phyloP scores from a whole-genome alignment of 2,113 vertebrate species.

The Ellobius talpinus region DNA sequence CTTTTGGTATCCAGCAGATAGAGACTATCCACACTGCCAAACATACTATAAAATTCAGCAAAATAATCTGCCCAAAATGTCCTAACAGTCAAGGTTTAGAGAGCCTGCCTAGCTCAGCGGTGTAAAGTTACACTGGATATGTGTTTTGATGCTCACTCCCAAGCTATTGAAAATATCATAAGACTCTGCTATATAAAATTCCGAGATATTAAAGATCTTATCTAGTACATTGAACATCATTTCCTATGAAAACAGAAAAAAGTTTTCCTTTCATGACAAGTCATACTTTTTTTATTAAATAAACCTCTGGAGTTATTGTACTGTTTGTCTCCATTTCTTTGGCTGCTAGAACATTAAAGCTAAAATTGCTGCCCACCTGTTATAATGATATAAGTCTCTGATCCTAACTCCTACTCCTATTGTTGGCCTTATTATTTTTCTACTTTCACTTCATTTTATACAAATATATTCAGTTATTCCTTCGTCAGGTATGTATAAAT shows the following conservation, averaged over 20 bases:
- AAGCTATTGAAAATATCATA: background rate
- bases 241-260: background rate
- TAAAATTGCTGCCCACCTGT: background rate
- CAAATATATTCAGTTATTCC: background rate
- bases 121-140: background rate
- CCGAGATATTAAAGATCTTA: conserved; percentile 8
- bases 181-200: background rate
- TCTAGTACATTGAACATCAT: background rate
- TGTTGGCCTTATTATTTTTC: background rate
- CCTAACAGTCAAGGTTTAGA: background rate
- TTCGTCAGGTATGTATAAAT: background rate
- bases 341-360: background rate
- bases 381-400: background rate
- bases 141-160: background rate
- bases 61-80: background rate
- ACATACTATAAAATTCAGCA: background rate
- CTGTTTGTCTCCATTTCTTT: background rate
- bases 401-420: background rate
- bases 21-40: background rate
- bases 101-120: background rate
- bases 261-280: background rate
- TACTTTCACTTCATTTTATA: background rate
- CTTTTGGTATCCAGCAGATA: background rate
- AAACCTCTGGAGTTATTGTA: background rate
- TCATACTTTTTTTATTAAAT: background rate